These are phyloP conservation scores for Syrista parreyssii DNA, from an alignment of 2,888 invertebrate species.

Conservation along the genomic window DNA sequence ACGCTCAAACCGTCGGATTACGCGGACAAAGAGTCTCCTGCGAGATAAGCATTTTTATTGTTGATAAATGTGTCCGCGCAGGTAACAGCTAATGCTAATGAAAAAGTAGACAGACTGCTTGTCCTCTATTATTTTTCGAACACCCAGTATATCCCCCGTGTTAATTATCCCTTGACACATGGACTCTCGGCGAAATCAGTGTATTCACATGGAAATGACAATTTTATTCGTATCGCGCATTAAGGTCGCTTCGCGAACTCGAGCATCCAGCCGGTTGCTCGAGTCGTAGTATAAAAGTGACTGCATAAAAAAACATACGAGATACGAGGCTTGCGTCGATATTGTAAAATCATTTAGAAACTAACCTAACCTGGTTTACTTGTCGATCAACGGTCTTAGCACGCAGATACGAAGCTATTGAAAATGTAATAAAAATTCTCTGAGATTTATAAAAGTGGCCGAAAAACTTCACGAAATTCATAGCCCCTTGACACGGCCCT, in stretches of 20 bases:
- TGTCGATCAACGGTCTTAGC: background rate
- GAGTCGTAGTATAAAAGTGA: background rate
- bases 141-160: background rate
- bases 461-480: background rate
- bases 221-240: slow-evolving; percentile 15
- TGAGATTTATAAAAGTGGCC: background rate
- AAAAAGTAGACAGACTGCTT: background rate
- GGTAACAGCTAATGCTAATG: slow-evolving; percentile 36
- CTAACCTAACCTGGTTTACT: background rate
- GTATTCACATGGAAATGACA: slow-evolving; percentile 26
- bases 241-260: slow-evolving; percentile 1
- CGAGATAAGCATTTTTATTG: slow-evolving; percentile 51
- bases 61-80: slow-evolving; percentile 45
- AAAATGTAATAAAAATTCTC: background rate
- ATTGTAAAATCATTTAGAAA: background rate
- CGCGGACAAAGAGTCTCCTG: slow-evolving; percentile 47
- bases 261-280: background rate
- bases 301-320: background rate
- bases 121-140: background rate
- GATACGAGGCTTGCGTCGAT: background rate
- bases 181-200: background rate
- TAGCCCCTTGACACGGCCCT: background rate
- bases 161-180: background rate
- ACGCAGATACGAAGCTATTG: background rate
- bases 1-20: slow-evolving; percentile 11